Base-by-base conservation (phyloP, 2,113 vertebrate genomes). In the Catharus minimus region DNA sequence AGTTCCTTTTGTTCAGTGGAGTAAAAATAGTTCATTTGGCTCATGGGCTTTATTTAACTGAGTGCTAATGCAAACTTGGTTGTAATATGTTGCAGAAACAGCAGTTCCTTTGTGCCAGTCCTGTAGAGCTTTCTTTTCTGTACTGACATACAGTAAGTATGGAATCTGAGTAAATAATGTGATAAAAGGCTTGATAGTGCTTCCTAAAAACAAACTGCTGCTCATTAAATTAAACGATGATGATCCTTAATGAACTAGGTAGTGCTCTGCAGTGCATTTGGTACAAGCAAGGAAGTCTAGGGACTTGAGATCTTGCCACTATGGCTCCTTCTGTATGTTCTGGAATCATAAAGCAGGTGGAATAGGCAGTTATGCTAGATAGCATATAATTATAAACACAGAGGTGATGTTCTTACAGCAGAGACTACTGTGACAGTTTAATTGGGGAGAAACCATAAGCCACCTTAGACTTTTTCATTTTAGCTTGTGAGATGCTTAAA, bases 1-100 rank as follows among this genome's bases (percentile, higher is more conserved):
- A 66, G 60, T 81, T 81, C 27, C 44, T 83, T 94, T 90, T 88
- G 46, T 92, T 95, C 83, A 72, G 1, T 39, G 66, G 46, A 72
- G 33, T 94, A 86, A 86, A 94, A 95, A 90, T 91, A 91, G 85
- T 80, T 89, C 56, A 9, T 15, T 81, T 83, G 72, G 73, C 80
- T 88, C 88, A 78, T 75, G 83, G 50, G 49, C 60, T 88, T 86
- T 90, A 87, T 93, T 88, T 83, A 89, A 91, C 68, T 49, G 72
- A 82, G 64, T 0, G 0, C 55, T 78, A 74, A 82, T 55, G 86
- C 66, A 49, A 82, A n/a, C 15, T 33, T 53, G 27, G 49, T 81
- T 15, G 2, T 33, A 61, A 86, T 72, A 18, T 27, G 52, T 47
- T 94, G 91, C 78, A 90, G 91, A 78, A 93, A 61, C 77, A 94